Evolutionary conservation across 2,888 invertebrate genomes (phyloP).

Genomic region (Osmoderma eremita): DNA sequence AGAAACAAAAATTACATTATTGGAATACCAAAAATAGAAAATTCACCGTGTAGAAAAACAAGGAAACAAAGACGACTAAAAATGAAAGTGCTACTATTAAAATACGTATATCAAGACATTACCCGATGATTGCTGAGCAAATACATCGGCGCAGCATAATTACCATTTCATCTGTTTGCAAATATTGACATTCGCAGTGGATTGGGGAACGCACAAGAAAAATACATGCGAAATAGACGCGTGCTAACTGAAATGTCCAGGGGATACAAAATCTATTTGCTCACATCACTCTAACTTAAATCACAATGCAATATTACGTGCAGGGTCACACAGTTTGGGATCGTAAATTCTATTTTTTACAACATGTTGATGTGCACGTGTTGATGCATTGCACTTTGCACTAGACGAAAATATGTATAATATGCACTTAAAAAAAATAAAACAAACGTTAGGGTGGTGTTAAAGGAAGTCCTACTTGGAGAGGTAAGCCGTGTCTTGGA

Average conservation of each 20-base stretch:
- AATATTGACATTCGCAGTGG: slow-evolving; percentile 51
- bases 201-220: slow-evolving; percentile 22
- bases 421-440: slow-evolving; percentile 1
- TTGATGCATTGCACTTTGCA: slow-evolving; percentile 53
- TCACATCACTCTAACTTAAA: slow-evolving; percentile 5
- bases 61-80: too few species aligned
- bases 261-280: slow-evolving; percentile 37
- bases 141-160: slow-evolving; percentile 44
- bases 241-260: slow-evolving; percentile 24
- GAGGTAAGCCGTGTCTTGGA: slow-evolving; percentile 58
- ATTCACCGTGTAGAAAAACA: too few species aligned
- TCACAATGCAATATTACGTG: slow-evolving; percentile 6
- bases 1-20: neutral
- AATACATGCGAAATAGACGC: slow-evolving; percentile 33
- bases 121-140: neutral
- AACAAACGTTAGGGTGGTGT: slow-evolving; percentile 52
- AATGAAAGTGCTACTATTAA: too few species aligned
- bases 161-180: slow-evolving; percentile 50
- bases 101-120: slow-evolving; percentile 3
- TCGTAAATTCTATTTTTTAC: neutral
- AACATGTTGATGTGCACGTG: slow-evolving; percentile 36
- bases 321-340: neutral
- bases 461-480: slow-evolving; percentile 56
- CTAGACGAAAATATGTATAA: slow-evolving; percentile 41
- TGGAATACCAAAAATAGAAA: too few species aligned